Conservation (phyloP, 2,888 invertebrate species). For the Apodemia mormo region DNA sequence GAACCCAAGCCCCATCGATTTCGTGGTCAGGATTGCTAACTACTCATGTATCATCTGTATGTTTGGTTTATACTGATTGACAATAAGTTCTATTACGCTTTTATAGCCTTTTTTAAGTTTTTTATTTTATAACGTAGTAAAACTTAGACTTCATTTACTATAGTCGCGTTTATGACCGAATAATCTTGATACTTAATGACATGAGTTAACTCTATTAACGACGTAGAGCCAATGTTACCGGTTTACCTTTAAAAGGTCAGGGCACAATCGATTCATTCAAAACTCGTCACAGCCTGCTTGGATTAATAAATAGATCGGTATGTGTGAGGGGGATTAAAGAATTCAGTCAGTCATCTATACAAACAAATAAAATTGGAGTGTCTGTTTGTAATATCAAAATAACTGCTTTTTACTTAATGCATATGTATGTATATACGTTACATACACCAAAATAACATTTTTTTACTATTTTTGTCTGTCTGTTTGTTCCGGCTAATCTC, state of each 20-base stretch:
- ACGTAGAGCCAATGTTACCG: background rate
- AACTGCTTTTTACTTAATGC: no score
- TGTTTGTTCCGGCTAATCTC: no score
- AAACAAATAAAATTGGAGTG: background rate
- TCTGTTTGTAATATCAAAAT: no score
- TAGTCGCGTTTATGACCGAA: background rate
- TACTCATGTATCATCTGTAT: no score
- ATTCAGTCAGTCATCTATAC: no score
- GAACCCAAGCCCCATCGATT: no score
- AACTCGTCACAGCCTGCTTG: conserved; percentile 3
- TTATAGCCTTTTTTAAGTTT: background rate
- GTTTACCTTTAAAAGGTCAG: background rate
- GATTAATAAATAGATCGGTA: conserved; percentile 4
- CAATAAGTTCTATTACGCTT: no score
- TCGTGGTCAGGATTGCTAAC: no score
- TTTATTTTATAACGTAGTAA: background rate
- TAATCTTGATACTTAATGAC: conserved; percentile 14
- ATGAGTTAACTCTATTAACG: background rate
- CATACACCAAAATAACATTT: no score
- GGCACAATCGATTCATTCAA: background rate
- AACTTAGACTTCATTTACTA: background rate
- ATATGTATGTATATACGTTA: no score
- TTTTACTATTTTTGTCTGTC: no score
- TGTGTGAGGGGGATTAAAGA: background rate
- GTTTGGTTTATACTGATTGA: no score